Evolutionary conservation across 2,888 invertebrate species (phyloP).

Genomic region (Aromia moschata): DNA sequence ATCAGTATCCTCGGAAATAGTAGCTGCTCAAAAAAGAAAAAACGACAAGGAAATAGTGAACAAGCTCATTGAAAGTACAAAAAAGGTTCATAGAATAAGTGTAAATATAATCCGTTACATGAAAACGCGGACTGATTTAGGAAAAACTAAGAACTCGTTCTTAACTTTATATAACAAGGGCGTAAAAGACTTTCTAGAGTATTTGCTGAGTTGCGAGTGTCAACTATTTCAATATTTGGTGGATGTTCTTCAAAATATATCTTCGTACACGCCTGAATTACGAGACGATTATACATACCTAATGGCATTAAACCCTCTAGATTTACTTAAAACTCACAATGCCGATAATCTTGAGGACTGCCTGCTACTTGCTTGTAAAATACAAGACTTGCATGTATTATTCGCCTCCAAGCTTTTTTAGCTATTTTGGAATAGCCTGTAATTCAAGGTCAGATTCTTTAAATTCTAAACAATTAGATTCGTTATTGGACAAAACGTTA

Average conservation of each 20-base stretch:
- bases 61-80: constrained; percentile 30
- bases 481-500: constrained; percentile 32
- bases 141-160: constrained; percentile 18
- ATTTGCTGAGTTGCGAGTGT: constrained; percentile 1
- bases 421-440: constrained; percentile 41
- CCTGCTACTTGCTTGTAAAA: constrained; percentile 19
- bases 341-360: constrained; percentile 19
- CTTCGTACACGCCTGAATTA: constrained; percentile 27
- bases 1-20: constrained; percentile 23
- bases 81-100: constrained; percentile 36
- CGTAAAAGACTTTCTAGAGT: constrained; percentile 26
- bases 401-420: constrained; percentile 44
- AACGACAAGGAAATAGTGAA: constrained; percentile 27
- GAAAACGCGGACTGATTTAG: constrained; percentile 38
- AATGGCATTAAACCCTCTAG: constrained; percentile 27
- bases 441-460: constrained; percentile 17
- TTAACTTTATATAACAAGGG: constrained; percentile 6
- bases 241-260: constrained; percentile 23
- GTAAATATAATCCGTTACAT: constrained; percentile 38
- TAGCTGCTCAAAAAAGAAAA: constrained; percentile 10
- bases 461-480: constrained; percentile 1
- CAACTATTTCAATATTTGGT: constrained; percentile 3
- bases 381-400: constrained; percentile 42
- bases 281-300: constrained; percentile 38
- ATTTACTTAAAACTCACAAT: constrained; percentile 13